Evolutionary conservation across 2,888 invertebrate genomes (phyloP).

Genomic region (Drepanosiphum platanoidis): DNA sequence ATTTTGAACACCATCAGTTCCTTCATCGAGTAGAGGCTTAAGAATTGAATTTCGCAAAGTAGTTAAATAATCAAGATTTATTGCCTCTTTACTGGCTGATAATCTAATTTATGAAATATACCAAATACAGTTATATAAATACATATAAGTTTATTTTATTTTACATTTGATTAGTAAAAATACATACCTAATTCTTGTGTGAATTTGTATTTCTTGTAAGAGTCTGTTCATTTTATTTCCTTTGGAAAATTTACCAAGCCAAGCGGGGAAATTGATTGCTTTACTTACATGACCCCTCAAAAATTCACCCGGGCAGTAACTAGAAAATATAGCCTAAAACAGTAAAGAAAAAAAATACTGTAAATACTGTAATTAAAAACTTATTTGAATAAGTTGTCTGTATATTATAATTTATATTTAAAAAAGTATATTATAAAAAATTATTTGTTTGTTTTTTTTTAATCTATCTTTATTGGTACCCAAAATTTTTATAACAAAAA

Average conservation of each 20-base stretch:
- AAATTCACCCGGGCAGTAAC: slow-evolving; percentile 87
- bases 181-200: slow-evolving; percentile 80
- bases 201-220: slow-evolving; percentile 85
- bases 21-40: slow-evolving; percentile 78
- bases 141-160: not conserved
- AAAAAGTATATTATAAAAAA: too few species aligned
- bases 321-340: slow-evolving; percentile 86
- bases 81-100: slow-evolving; percentile 81
- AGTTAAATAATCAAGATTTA: slow-evolving; percentile 89
- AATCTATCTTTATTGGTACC: too few species aligned
- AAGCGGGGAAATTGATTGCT: slow-evolving; percentile 90
- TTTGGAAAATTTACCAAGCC: slow-evolving; percentile 96
- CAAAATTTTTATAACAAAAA: too few species aligned
- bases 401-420: too few species aligned
- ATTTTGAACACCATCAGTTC: slow-evolving; percentile 77
- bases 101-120: slow-evolving; percentile 70
- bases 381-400: too few species aligned
- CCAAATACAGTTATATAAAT: not conserved
- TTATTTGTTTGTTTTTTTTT: too few species aligned
- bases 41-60: slow-evolving; percentile 80
- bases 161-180: not conserved
- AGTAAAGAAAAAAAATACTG: not conserved
- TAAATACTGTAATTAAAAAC: too few species aligned
- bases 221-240: slow-evolving; percentile 82
- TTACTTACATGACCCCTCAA: slow-evolving; percentile 83